Percentiles rank a stretch among this genome's conserved stretches.
Conservation (phyloP, 2,797 vertebrate genomes). For the Buceros bicornis region DNA sequence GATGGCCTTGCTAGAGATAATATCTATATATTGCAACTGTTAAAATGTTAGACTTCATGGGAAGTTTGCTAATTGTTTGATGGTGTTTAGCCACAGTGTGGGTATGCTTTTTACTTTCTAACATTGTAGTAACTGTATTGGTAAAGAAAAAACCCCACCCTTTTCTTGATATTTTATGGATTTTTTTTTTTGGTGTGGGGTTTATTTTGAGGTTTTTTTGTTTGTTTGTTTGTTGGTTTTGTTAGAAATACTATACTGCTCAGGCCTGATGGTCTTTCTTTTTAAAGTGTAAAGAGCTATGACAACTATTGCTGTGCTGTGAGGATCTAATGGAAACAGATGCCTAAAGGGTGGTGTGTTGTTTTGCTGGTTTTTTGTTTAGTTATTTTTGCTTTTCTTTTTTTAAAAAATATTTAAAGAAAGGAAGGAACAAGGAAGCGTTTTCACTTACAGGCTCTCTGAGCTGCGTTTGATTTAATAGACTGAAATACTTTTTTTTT, state of each 20-base stretch:
- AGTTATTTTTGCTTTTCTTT: no score
- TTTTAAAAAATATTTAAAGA: neutral
- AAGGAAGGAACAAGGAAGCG: neutral
- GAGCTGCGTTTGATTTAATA: neutral
- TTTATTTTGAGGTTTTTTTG: neutral
- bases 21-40: neutral
- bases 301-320: fast-evolving
- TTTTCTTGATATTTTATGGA: neutral
- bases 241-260: neutral
- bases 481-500: neutral
- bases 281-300: neutral
- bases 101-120: neutral
- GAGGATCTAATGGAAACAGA: neutral
- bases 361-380: neutral
- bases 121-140: neutral
- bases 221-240: neutral
- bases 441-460: neutral
- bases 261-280: neutral
- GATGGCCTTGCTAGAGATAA: neutral
- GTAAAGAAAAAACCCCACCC: neutral
- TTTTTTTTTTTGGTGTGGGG: neutral
- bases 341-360: neutral
- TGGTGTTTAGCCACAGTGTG: neutral
- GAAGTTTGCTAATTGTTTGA: neutral
- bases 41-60: neutral